Base-by-base conservation (phyloP, 2,113 vertebrate genomes). In the Psittacula cyanocephala region DNA sequence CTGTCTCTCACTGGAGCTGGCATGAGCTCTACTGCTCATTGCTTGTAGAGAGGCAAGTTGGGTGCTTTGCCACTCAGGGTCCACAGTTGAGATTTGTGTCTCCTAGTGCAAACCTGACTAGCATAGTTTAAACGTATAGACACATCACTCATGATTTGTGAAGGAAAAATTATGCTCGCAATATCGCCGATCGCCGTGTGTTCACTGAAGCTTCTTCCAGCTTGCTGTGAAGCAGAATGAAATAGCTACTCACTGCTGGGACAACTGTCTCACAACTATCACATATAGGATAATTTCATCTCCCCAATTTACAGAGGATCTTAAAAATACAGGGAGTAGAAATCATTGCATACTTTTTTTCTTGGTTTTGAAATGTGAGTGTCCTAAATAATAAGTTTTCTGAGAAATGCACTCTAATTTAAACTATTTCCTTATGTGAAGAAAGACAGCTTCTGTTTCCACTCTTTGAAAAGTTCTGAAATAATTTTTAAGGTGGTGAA, bases 1-100 rank as follows among this genome's bases (percentile, higher is more conserved):
- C 18, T 81, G 24, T 72, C 20, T 11, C 35, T 78, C 0, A 0
- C 6, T 68, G 60, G 14, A 39, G 8, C 33, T 24, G 22, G 8
- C 55, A 20, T 10, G 15, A 71, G 12, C 7, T 77, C 31, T 59
- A 27, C 53, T 64, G 49, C 22, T 82, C 41, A 27, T 52, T 0
- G 0, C 31, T 47, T 29, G 14, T 31, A 15, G 11, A 43, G 33
- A 67, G 29, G 24, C 0, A 1, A 25, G 33, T 35, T 72, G 44
- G 35, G 13, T 59, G 44, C 52, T 85, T 59, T 14, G 18, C 10
- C 10, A 17, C 29, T 31, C 43, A 52, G 18, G 19, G 16, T 46
- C 52, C 39, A 33, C 0, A 0, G 7, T 28, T 24, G 4, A 33
- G 24, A 28, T 70, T 79, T 41, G 8, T 29, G 33, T 23, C 55